These are phyloP conservation scores for Haliclona indistincta DNA, from an alignment of 37 sponge, comb jelly and placozoan species.

Conservation along the genomic window DNA sequence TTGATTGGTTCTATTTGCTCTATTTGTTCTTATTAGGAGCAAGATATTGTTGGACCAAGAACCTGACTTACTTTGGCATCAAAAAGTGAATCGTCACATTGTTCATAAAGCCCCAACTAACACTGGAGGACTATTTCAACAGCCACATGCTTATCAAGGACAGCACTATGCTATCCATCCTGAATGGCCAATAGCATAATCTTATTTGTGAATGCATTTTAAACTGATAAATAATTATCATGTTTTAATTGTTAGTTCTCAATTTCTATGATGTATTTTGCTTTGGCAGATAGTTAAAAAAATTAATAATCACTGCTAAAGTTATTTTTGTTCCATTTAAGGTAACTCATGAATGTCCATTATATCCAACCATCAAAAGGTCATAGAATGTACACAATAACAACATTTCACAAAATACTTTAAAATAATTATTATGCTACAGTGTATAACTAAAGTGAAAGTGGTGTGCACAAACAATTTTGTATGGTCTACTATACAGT, in stretches of 20 bases:
- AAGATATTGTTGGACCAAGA: too few relatives aligned
- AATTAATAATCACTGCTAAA: not conserved
- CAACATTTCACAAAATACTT: too few relatives aligned
- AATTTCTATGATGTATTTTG: not conserved
- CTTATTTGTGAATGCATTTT: too few relatives aligned
- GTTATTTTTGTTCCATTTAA: too few relatives aligned
- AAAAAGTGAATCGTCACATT: not conserved
- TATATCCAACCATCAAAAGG: not conserved
- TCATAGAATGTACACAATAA: not conserved
- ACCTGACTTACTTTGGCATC: conserved; percentile 7
- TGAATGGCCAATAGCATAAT: conserved; percentile 82
- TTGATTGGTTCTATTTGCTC: too few relatives aligned
- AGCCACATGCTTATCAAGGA: conserved; percentile 52
- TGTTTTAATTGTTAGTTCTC: not conserved
- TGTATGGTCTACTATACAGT: conserved; percentile 5
- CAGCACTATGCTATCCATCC: conserved; percentile 76
- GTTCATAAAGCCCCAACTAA: not conserved
- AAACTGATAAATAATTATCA: not conserved
- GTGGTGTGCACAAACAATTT: conserved; percentile 13
- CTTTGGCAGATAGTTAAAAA: not conserved
- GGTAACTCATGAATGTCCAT: too few relatives aligned
- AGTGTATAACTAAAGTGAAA: too few relatives aligned
- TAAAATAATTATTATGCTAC: too few relatives aligned
- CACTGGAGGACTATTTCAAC: conserved; percentile 42
- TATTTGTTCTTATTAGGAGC: too few relatives aligned